Conservation (phyloP, 2,113 vertebrate genomes). For the Gymnogyps californianus region DNA sequence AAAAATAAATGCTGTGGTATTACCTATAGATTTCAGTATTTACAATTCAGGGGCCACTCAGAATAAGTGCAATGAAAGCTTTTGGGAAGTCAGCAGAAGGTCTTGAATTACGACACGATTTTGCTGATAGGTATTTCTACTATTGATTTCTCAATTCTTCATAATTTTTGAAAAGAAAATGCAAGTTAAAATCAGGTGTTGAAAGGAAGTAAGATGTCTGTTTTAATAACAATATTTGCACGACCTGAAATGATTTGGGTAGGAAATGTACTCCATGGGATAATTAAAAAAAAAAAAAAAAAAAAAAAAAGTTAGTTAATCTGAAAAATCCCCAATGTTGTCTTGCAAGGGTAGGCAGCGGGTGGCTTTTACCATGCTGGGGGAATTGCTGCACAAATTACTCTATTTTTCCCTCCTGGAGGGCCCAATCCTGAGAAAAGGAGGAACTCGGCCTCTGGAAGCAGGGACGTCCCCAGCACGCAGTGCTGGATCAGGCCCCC, state of each 20-base stretch:
- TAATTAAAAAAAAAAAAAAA: neutral
- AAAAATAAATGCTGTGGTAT: neutral
- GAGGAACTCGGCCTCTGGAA: neutral
- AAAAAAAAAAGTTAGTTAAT: neutral
- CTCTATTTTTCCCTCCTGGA: neutral
- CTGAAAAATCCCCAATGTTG: neutral
- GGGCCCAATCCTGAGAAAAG: constrained; percentile 27
- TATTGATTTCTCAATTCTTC: neutral
- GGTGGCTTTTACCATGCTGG: neutral
- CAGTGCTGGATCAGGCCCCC: neutral
- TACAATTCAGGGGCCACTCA: neutral
- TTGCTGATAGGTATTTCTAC: neutral
- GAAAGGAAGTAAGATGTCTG: neutral
- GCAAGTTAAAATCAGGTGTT: neutral
- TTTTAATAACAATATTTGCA: neutral
- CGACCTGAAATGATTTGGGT: neutral
- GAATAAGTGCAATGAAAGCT: neutral
- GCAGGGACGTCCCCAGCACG: neutral
- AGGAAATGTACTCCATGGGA: neutral
- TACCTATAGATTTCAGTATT: neutral
- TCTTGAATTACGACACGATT: neutral
- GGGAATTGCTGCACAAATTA: neutral
- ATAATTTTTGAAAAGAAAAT: neutral
- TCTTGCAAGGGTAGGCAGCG: neutral
- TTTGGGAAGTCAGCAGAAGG: neutral